phyloP scores from a whole-genome alignment of 2,113 vertebrate genomes.

The Pomatorhinus ruficollis region DNA sequence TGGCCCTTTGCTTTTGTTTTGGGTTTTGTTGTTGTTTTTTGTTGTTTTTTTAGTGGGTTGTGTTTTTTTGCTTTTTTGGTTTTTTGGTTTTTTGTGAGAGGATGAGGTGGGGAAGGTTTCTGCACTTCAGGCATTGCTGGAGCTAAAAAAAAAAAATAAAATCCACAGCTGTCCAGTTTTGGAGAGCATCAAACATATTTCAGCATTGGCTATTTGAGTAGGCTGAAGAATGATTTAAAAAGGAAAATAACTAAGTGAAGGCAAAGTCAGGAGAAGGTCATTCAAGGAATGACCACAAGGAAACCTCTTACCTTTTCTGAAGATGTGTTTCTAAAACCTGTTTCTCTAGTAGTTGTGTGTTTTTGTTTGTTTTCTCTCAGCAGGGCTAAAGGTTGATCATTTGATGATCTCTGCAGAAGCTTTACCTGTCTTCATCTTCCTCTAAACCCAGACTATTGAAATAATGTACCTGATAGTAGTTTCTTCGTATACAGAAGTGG shows the following conservation, averaged over 20 bases:
- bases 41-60: background rate
- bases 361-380: background rate
- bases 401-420: background rate
- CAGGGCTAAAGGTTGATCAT: background rate
- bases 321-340: background rate
- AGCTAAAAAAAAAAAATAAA: background rate
- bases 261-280: background rate
- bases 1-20: background rate
- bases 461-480: background rate
- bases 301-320: background rate
- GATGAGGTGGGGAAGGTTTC: background rate
- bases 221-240: background rate
- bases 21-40: background rate
- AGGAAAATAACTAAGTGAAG: background rate
- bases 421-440: background rate
- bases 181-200: background rate
- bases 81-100: background rate
- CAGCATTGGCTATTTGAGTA: background rate
- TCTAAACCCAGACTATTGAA: background rate
- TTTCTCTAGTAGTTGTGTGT: background rate
- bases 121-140: background rate
- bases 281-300: background rate
- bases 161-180: background rate
- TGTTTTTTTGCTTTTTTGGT: background rate
- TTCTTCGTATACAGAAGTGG: background rate